Evolutionary conservation across 2,113 vertebrate genomes (phyloP), one percentile per base, ranked within the genome.

Genomic region (Eulacestoma nigropectus): DNA sequence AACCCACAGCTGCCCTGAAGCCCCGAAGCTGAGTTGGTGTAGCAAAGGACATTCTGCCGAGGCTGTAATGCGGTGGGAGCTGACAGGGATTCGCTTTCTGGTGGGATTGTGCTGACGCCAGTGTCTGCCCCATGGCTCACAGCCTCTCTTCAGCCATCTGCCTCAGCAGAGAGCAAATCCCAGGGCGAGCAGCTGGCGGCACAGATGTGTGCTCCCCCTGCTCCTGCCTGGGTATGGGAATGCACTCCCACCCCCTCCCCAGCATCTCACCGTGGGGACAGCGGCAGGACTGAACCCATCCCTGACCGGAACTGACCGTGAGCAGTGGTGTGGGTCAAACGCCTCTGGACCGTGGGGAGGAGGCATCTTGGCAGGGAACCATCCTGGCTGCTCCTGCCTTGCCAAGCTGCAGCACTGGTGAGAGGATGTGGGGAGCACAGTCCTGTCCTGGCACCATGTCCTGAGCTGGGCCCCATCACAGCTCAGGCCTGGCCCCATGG

Each of bases 191-290:
- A 89, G 90, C 86, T 90, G 94, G 76, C 0, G 1, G 94, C 90
- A 81, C 92, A 90, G 96, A 87, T 88, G 94, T 3, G 6, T 44
- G 82, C 85, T 92, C 85, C 65, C 91, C 79, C 91, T 0, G 4
- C 72, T 84, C 47, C 59, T 56, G 65, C 41, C 50, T 5, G 78
- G n/a, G 55, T 0, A 0, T 0, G 3, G 60, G 65, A 46, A 70
- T 2, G 16, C 1, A 1, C 47, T 84, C 41, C 73, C 50, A 74
- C 39, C 62, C 76, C 57, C 15, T 73, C 50, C 67, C n/a, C 76
- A 22, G 33, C 76, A 39, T 41, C 53, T 63, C 32, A 18, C 20
- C 0, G 0, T 1, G 14, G 32, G 23, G 46, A 42, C 11, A 0
- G 42, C 0, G 0, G 21, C 27, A 22, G 57, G 21, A 32, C 39